A percentile compares a stretch with the other conserved stretches of the same genome.
phyloP scores from a whole-genome alignment of 2,888 invertebrate species.

The Caenorhabditis afra region DNA sequence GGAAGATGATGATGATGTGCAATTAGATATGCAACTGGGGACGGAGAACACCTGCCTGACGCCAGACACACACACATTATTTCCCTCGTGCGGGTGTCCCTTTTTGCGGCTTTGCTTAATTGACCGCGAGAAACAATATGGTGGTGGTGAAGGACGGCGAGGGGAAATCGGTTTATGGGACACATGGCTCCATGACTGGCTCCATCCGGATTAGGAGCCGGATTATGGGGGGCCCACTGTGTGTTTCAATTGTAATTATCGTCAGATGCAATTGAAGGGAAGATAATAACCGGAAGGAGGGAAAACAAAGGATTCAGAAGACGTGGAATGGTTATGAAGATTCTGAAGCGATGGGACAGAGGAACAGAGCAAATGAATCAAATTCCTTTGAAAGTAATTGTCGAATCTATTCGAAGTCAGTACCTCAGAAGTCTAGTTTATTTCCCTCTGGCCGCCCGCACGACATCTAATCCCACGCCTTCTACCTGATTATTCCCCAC shows the following conservation, averaged over 20 bases:
- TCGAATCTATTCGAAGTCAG: no score
- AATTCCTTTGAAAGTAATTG: no score
- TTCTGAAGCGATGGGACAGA: no score
- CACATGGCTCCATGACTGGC: conserved; percentile 58
- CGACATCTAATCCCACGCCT: not conserved
- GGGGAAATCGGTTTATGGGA: conserved; percentile 53
- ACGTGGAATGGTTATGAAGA: not conserved
- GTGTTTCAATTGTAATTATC: conserved; percentile 9
- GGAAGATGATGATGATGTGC: conserved; percentile 12
- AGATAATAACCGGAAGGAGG: not conserved
- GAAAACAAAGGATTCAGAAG: not conserved
- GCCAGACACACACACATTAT: conserved; percentile 29
- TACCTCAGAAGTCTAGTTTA: not conserved
- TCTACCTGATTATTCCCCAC: not conserved
- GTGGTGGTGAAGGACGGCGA: conserved; percentile 17
- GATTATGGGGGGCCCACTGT: conserved; percentile 20
- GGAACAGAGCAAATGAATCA: no score
- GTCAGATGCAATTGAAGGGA: conserved; percentile 12
- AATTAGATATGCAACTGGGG: conserved; percentile 50
- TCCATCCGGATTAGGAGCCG: conserved; percentile 39
- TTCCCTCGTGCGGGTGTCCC: not conserved
- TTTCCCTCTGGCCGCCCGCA: not conserved
- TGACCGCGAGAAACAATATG: conserved; percentile 59
- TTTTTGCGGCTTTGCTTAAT: conserved; percentile 57
- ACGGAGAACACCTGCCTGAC: conserved; percentile 52